Percentiles rank a stretch among this genome's conserved stretches.
Evolutionary conservation across 2,113 vertebrate species (phyloP).

Genomic region (Mola mola): DNA sequence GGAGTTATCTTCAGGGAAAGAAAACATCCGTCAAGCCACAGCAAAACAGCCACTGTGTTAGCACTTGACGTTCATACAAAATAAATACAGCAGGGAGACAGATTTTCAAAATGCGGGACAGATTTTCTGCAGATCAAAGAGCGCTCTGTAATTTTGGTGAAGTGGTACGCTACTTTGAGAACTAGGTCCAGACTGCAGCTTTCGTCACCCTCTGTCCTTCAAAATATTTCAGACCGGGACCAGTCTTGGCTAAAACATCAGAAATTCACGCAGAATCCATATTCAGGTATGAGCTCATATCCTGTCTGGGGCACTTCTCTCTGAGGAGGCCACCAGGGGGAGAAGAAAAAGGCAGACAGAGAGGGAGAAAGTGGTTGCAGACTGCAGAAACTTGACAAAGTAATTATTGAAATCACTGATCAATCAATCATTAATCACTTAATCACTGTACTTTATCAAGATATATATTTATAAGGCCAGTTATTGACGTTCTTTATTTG

Average conservation of each 20-base stretch:
- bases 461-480: conserved; percentile 33
- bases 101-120: conserved; percentile 44
- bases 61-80: conserved; percentile 62
- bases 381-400: conserved; percentile 44
- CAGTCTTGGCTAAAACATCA: conserved; percentile 50
- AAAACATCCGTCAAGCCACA: conserved; percentile 65
- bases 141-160: conserved; percentile 22
- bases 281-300: conserved; percentile 79
- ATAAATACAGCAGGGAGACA: conserved; percentile 57
- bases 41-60: conserved; percentile 47
- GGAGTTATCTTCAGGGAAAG: conserved; percentile 54
- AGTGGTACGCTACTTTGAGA: conserved; percentile 35
- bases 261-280: conserved; percentile 48
- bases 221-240: conserved; percentile 57
- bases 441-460: conserved; percentile 57
- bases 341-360: conserved; percentile 58
- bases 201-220: conserved; percentile 38
- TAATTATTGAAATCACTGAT: background rate
- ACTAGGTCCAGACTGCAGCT: conserved; percentile 25
- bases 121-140: conserved; percentile 44
- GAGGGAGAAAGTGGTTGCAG: conserved; percentile 52
- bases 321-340: conserved; percentile 39
- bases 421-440: conserved; percentile 25
- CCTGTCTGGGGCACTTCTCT: conserved; percentile 74
- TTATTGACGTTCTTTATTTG: conserved; percentile 42